Percentiles rank a stretch among this genome's conserved stretches.
Conservation (phyloP, 2,888 invertebrate genomes). For the Brachyptera putata region DNA sequence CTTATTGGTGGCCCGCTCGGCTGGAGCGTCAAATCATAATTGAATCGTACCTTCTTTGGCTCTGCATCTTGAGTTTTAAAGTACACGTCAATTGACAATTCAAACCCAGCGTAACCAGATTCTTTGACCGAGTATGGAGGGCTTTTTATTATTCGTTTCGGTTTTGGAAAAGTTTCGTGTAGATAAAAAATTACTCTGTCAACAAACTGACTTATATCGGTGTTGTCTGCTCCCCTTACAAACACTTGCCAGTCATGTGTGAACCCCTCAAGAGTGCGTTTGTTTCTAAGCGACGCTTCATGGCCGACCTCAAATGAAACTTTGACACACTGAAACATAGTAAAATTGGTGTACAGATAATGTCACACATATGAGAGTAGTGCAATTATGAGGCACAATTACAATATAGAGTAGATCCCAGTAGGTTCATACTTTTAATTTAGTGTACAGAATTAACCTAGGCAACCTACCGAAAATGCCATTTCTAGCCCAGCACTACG, state of each 20-base stretch:
- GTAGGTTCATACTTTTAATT: no score
- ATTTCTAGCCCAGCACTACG: no score
- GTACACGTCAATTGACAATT: slow-evolving; percentile 83
- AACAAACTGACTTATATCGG: slow-evolving; percentile 84
- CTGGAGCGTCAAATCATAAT: slow-evolving; percentile 83
- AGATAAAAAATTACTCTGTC: slow-evolving; percentile 86
- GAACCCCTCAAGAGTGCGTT: slow-evolving; percentile 82
- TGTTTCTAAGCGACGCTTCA: slow-evolving; percentile 73
- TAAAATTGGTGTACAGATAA: no score
- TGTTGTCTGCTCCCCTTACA: slow-evolving; percentile 82
- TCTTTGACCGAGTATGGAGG: slow-evolving; percentile 88
- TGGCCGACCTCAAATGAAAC: slow-evolving; percentile 92
- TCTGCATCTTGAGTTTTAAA: slow-evolving; percentile 86
- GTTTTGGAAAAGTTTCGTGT: slow-evolving; percentile 89
- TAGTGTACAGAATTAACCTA: no score
- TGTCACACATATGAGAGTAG: no score
- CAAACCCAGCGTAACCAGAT: slow-evolving; percentile 94
- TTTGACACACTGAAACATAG: slow-evolving; percentile 51
- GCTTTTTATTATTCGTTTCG: slow-evolving; percentile 84
- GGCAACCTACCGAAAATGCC: no score
- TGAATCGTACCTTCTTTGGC: slow-evolving; percentile 70
- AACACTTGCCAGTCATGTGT: slow-evolving; percentile 98
- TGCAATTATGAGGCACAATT: no score
- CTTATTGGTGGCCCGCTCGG: slow-evolving; percentile 66
- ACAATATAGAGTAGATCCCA: no score